Evolutionary conservation across 2,888 invertebrate genomes (phyloP), one percentile per base, ranked within the genome.

Genomic region (Agonopterix alstromeriana): DNA sequence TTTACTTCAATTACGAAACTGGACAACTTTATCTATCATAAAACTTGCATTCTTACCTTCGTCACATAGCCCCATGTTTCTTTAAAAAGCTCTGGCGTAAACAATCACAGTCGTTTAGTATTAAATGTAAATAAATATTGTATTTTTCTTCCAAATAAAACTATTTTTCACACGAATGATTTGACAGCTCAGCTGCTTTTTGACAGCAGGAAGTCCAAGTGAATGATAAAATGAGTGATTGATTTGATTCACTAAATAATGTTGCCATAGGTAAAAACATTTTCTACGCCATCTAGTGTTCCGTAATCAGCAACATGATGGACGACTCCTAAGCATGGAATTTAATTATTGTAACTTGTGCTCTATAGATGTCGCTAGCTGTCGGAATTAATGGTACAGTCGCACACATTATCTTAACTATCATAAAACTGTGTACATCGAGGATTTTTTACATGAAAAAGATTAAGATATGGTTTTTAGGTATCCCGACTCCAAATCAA

Each of bases 31-130:
- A 54, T 43, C 45, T 46, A 47, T 48, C 52, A 63, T 60, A 48
- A 56, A 53, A 53, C 48, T 47, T 50, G 53, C 51, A 52, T 56
- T 64, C 80, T 66, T 73, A 87, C 86, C 87, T 69, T 86, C 86
- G 56, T 87, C 83, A 55, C 87, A 85, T 53, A 86, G 77, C 53
- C 87, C 86, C 86, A 87, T 87, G 38, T 38, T 38, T n/a, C 38
- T n/a, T 38, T n/a, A 38, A 38, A 10, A 2, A n/a, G 10, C n/a
- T 38, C 38, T 38, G 10, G n/a, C 2, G 3, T 38, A 38, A 38
- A 38, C n/a, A 38, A 38, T 27, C 38, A 38, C 38, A 38, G n/a
- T 38, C n/a, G 38, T 9, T 27, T 5, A 5, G 27, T 27, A 27
- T 27, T 9, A 38, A 38, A 38, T 38, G 38, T 38, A 38, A 38